These are phyloP conservation scores for Luperina testacea DNA, from an alignment of 2,888 invertebrate genomes.

Conservation along the genomic window DNA sequence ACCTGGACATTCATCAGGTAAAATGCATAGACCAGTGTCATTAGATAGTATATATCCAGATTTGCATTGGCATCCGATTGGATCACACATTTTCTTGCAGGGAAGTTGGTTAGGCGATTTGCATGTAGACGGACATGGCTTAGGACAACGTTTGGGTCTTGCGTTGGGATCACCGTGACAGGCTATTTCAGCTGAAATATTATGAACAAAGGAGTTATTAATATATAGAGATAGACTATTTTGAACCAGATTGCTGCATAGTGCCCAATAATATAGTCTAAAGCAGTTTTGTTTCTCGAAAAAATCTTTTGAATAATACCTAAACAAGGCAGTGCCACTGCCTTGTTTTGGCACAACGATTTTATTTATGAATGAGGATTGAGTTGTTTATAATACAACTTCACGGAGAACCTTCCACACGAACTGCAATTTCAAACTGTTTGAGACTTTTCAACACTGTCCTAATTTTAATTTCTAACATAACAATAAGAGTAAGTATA, in stretches of 20 bases:
- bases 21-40: slow-evolving; percentile 67
- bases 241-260: background rate
- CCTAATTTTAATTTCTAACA: background rate
- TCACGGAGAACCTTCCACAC: too few species aligned
- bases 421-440: background rate
- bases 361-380: background rate
- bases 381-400: background rate
- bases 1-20: slow-evolving; percentile 73
- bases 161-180: slow-evolving; percentile 74
- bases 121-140: slow-evolving; percentile 73
- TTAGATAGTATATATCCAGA: slow-evolving; percentile 67
- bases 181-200: slow-evolving; percentile 53
- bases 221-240: background rate
- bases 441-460: background rate
- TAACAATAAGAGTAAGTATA: background rate
- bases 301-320: background rate
- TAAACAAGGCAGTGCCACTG: too few species aligned
- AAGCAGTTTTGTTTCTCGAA: background rate
- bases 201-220: background rate
- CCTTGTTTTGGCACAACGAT: background rate
- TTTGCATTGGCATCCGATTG: slow-evolving; percentile 73
- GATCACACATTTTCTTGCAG: slow-evolving; percentile 64
- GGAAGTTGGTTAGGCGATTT: slow-evolving; percentile 62
- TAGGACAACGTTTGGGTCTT: slow-evolving; percentile 64
- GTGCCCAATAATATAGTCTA: background rate